phyloP scores from a whole-genome alignment of 2,113 vertebrate genomes.

The Daphoenositta chrysoptera region DNA sequence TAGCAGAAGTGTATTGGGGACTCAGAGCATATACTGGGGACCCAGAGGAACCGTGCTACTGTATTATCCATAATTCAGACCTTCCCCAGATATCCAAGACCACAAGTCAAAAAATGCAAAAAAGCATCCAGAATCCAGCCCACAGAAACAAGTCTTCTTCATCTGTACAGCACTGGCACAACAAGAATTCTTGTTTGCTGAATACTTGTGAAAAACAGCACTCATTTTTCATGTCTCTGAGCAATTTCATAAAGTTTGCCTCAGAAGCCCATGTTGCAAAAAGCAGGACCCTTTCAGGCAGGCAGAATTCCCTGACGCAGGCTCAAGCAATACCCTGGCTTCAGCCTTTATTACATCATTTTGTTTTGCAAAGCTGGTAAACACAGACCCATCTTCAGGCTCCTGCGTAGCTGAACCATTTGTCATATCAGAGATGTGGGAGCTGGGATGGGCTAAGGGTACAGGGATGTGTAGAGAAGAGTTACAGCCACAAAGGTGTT shows the following conservation, averaged over 20 bases:
- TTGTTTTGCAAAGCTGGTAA: background rate
- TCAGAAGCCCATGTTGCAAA: background rate
- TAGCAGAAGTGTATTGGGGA: background rate
- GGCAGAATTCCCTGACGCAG: background rate
- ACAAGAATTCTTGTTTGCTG: background rate
- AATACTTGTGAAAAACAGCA: background rate
- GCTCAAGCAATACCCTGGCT: background rate
- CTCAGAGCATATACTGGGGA: background rate
- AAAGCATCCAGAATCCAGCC: background rate
- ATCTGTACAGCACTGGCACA: background rate
- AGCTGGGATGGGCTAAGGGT: background rate
- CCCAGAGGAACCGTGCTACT: rapidly evolving
- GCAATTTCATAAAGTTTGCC: background rate
- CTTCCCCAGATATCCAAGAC: background rate
- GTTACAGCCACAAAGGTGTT: background rate
- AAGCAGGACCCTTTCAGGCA: background rate
- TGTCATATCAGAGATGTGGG: rapidly evolving
- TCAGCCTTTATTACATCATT: background rate
- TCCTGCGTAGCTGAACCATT: background rate
- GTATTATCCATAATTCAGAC: background rate
- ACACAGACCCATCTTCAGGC: background rate
- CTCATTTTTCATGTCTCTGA: background rate
- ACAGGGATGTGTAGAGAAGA: background rate
- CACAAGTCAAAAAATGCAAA: background rate
- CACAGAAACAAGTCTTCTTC: background rate